Evolutionary conservation across 2,113 vertebrate genomes (phyloP).

Genomic region (Mormyrus iriodes): DNA sequence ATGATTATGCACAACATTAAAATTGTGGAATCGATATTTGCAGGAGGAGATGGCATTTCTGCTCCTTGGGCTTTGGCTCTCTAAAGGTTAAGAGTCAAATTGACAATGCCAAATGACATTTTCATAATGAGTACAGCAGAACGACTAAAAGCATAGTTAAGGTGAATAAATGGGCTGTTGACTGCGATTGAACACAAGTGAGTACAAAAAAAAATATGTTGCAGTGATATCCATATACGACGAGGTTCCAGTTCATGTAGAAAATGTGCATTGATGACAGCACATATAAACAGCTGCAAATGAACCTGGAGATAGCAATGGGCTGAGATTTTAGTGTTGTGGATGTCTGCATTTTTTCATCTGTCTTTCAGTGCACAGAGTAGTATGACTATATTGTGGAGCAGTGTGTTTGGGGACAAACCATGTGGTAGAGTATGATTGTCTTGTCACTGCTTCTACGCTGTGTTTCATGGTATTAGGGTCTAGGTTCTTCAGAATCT

Average conservation of each 20-base stretch:
- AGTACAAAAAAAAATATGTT: neutral
- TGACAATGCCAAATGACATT: conserved; percentile 3
- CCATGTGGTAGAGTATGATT: neutral
- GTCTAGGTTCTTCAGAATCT: neutral
- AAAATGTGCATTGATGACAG: neutral
- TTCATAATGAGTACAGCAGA: neutral
- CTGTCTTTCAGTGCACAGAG: neutral
- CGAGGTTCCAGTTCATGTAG: neutral
- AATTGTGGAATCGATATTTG: neutral
- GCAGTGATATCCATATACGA: neutral
- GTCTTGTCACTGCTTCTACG: neutral
- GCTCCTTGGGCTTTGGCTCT: neutral
- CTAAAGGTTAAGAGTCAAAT: conserved; percentile 1
- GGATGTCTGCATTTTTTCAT: neutral
- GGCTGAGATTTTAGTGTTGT: neutral
- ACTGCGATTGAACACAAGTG: neutral
- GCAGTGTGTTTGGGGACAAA: neutral
- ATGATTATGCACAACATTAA: neutral
- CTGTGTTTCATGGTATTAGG: no score
- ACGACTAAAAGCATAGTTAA: neutral
- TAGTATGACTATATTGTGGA: neutral
- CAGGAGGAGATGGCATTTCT: neutral
- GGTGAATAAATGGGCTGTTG: neutral
- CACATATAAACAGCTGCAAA: neutral
- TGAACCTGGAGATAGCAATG: neutral